These are phyloP conservation scores for Netelia melanura DNA, from an alignment of 2,888 invertebrate genomes.

Conservation along the genomic window DNA sequence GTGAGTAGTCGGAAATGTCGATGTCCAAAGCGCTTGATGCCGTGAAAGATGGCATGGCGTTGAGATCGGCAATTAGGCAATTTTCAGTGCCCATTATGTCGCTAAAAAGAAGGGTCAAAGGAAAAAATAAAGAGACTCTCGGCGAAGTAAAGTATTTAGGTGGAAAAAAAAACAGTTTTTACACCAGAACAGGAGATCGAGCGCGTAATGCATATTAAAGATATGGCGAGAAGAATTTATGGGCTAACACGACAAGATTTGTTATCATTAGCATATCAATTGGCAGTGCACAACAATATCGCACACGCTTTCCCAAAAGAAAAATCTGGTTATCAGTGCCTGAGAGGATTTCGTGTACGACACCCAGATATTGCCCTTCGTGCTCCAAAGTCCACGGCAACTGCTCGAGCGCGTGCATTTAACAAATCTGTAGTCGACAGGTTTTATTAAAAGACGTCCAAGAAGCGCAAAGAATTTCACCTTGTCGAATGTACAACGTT, in stretches of 20 bases:
- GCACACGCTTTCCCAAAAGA: neutral
- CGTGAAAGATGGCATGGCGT: neutral
- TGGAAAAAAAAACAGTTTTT: neutral
- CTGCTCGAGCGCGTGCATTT: neutral
- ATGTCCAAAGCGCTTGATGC: neutral
- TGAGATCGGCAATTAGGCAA: too few relatives aligned
- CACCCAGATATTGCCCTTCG: slow-evolving; percentile 1
- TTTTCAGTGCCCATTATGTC: neutral
- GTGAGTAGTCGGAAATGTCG: neutral
- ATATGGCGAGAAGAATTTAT: neutral
- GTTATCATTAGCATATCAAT: neutral
- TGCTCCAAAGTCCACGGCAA: neutral
- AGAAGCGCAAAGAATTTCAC: neutral
- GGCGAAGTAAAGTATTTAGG: neutral
- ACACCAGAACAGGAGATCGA: neutral
- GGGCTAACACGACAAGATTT: neutral
- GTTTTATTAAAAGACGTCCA: neutral
- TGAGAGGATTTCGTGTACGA: neutral
- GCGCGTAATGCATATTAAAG: neutral
- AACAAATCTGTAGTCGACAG: neutral
- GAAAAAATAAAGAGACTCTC: neutral
- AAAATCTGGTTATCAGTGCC: neutral
- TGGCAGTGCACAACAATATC: neutral
- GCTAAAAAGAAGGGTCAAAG: neutral
- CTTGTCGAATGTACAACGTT: neutral